These are phyloP conservation scores for Microplitis demolitor DNA, from an alignment of 1,140 invertebrate genomes.

Conservation along the genomic window DNA sequence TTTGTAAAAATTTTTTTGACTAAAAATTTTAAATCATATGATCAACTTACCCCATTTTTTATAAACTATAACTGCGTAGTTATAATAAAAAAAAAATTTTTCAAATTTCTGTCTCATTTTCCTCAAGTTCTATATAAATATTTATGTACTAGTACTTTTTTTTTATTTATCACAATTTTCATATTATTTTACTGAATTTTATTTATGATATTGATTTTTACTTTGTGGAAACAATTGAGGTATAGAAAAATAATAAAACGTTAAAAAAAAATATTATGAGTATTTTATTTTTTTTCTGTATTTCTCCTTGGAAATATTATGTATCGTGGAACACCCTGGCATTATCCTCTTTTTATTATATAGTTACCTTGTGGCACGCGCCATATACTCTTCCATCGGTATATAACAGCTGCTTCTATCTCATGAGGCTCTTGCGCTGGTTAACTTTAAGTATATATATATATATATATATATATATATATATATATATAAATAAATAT, in stretches of 20 bases:
- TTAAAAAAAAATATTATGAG: not conserved
- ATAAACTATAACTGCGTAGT: too few species aligned
- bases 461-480: not conserved
- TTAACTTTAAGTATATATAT: not conserved
- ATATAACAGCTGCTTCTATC: constrained; percentile 54
- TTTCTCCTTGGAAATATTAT: constrained; percentile 9
- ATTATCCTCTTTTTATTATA: constrained; percentile 60
- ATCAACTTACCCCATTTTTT: too few species aligned
- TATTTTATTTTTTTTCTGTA: not conserved
- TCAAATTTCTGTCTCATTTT: too few species aligned
- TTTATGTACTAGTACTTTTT: too few species aligned
- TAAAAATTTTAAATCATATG: too few species aligned
- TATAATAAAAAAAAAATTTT: too few species aligned
- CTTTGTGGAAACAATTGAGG: too few species aligned
- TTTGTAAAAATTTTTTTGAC: too few species aligned
- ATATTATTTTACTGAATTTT: not conserved
- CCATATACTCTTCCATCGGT: constrained; percentile 45
- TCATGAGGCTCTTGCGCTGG: constrained; percentile 7
- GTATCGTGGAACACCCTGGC: constrained; percentile 44
- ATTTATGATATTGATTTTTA: too few species aligned
- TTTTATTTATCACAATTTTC: not conserved
- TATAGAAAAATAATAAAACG: not conserved
- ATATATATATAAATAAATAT: not conserved
- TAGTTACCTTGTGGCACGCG: constrained; percentile 61
- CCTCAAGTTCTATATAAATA: too few species aligned